Evolutionary conservation across 2,888 invertebrate genomes (phyloP), one percentile per base, ranked within the genome.

Genomic region (Isoperla grammatica): DNA sequence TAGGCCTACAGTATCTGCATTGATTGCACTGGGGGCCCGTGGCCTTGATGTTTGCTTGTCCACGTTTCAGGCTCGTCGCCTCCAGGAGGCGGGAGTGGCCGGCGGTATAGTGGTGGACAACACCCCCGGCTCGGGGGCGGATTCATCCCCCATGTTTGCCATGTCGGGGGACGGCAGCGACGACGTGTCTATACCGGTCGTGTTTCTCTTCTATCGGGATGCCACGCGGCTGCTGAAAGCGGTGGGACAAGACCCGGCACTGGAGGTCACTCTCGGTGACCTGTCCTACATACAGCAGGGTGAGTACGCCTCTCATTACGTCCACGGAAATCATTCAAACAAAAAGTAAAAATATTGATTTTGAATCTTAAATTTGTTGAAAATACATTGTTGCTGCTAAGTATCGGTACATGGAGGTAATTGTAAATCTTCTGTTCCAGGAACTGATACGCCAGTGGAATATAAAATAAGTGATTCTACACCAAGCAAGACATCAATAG

Each of bases 141-240:
- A 84, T 29, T 84, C 80, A 55, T 86, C 90, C 1, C 87, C 91
- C 0, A 82, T 95, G 77, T 98, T 98, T 76, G 94, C 95, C 3
- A 97, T 98, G 97, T 94, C 95, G 0, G 95, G 95, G 1, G 96
- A 97, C 74, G 94, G 93, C 0, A 82, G 78, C 20, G 87, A 90
- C 66, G 90, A 95, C 72, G 88, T 96, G 6, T 81, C 77, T 65
- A 94, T 96, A 70, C 94, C 95, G 0, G 83, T 93, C n/a, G 89
- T 95, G 8, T 96, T 96, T 73, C 80, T 96, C 57, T 96, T 91
- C 73, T 81, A 83, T 5, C 78, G 81, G 61, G 94, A 95, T 73
- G 91, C 88, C 1, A 74, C 78, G 12, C 80, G 83, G 65, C 74
- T 95, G n/a, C 73, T 82, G 0, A 76, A 81, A 13, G 81, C 84